Base-by-base conservation (phyloP, 1,140 invertebrate genomes). In the Chrysomallon squamiferum region DNA sequence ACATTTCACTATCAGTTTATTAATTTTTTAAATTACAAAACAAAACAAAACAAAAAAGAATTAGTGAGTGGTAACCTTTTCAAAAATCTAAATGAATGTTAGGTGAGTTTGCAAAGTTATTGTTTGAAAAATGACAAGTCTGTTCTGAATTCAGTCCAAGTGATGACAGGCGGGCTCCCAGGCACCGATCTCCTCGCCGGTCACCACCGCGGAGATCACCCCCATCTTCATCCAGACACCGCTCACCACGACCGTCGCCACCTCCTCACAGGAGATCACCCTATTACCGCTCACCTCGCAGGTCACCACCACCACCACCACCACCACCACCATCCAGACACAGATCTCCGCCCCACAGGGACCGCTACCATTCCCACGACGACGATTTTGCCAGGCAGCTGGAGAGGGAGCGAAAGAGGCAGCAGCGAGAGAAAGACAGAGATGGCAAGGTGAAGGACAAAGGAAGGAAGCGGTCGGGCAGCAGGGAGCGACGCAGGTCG, bases 341-440 rank as follows among this genome's bases (percentile, higher is more conserved):
- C n/a, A 30, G 30, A 15, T 49, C 43, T 32, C 50, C 67, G n/a
- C 20, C 61, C 20, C 50, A 33, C 27, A 35, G 38, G 27, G 43
- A 30, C 1, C 20, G 30, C 35, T 54, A 41, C 33, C 15, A 25
- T 18, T 49, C 18, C 47, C 60, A 35, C 11, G 30, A 59, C n/a
- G 66, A 69, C 69, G 78, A 79, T 62, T 82, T 79, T 66, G 68
- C 76, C 13, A 62, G 71, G 41, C 79, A 82, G 20, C 56, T 82
- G 29, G 76, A 77, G 47, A 66, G 73, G 50, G 80, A 82, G 59
- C 63, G 69, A n/a, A 74, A 78, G 35, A 61, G 80, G 15, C 80
- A 81, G 63, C 73, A 66, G 18, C 52, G 75, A 25, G 71, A 77
- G 29, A 69, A 62, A 49, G 74, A 69, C 20, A 66, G 59, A n/a